Percentiles rank a stretch among this genome's conserved stretches.
Evolutionary conservation across 2,113 vertebrate genomes (phyloP).

Genomic region (Casuarius casuarius): DNA sequence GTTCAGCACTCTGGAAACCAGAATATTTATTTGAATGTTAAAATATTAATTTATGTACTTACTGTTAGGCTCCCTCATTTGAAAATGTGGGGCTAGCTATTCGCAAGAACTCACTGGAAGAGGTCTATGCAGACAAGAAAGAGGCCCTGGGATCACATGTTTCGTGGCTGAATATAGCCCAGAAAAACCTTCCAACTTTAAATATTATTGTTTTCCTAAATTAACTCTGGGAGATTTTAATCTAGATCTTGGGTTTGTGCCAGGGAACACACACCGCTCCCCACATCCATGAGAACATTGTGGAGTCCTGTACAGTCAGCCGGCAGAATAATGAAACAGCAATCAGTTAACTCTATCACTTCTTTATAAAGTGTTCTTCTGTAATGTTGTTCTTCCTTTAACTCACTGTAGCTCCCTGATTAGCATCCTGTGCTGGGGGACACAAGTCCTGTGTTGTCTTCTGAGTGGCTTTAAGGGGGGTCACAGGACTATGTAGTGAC

Average conservation of each 20-base stretch:
- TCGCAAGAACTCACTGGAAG: not conserved
- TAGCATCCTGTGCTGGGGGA: not conserved
- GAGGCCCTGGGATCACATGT: not conserved
- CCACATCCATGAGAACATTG: constrained; percentile 59
- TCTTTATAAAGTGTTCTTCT: not conserved
- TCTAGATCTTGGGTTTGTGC: constrained; percentile 60
- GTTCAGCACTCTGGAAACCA: not conserved
- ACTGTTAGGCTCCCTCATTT: not conserved
- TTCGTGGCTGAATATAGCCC: constrained; percentile 3
- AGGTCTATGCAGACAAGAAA: not conserved
- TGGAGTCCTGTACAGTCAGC: constrained; percentile 28
- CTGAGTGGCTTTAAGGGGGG: not conserved
- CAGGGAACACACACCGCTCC: constrained; percentile 64
- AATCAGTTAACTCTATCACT: constrained; percentile 49
- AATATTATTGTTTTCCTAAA: constrained; percentile 73
- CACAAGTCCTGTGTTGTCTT: not conserved
- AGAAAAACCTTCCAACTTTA: constrained; percentile 42
- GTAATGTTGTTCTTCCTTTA: not conserved
- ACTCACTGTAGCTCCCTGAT: not conserved
- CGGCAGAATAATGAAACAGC: not conserved
- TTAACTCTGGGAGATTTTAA: constrained; percentile 71
- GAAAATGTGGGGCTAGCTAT: not conserved
- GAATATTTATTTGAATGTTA: not conserved
- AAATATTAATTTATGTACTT: not conserved
- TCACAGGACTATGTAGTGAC: not conserved